Evolutionary conservation across 2,888 invertebrate genomes (phyloP).

Genomic region (Drosophila kanekoi): DNA sequence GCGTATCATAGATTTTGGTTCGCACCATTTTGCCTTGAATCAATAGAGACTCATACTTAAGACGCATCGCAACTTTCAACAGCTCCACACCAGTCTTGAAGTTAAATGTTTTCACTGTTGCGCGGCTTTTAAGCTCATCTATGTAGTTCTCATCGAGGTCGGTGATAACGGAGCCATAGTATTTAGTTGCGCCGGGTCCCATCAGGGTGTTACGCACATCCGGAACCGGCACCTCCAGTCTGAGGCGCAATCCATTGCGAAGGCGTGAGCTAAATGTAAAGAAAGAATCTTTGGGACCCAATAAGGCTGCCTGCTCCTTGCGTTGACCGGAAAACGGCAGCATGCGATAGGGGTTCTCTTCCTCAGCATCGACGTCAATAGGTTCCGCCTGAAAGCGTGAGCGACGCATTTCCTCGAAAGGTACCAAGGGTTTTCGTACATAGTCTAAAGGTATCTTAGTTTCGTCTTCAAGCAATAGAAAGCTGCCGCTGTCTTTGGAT

Average conservation of each 20-base stretch:
- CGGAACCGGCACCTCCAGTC: constrained; percentile 79
- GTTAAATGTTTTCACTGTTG: constrained; percentile 78
- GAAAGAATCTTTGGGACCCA: constrained; percentile 80
- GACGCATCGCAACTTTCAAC: constrained; percentile 80
- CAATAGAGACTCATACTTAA: constrained; percentile 83
- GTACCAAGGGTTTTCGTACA: constrained; percentile 83
- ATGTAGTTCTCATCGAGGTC: constrained; percentile 84
- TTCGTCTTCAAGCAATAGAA: constrained; percentile 77
- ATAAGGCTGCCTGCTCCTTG: constrained; percentile 75
- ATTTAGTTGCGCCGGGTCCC: constrained; percentile 69
- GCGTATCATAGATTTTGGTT: constrained; percentile 80
- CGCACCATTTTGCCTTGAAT: constrained; percentile 83
- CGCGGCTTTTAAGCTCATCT: constrained; percentile 80
- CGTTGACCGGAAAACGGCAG: constrained; percentile 83
- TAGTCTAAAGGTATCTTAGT: constrained; percentile 84
- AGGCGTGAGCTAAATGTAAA: constrained; percentile 82
- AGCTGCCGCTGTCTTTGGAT: constrained; percentile 84
- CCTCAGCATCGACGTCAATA: constrained; percentile 77
- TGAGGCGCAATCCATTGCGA: constrained; percentile 79
- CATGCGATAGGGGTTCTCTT: constrained; percentile 78
- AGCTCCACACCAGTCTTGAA: constrained; percentile 76
- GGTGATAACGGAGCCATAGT: constrained; percentile 77
- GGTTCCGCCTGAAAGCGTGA: constrained; percentile 77
- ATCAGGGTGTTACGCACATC: constrained; percentile 72
- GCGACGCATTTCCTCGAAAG: constrained; percentile 83